phyloP scores from a whole-genome alignment of 2,113 vertebrate genomes.

The Coptodon rendalli region DNA sequence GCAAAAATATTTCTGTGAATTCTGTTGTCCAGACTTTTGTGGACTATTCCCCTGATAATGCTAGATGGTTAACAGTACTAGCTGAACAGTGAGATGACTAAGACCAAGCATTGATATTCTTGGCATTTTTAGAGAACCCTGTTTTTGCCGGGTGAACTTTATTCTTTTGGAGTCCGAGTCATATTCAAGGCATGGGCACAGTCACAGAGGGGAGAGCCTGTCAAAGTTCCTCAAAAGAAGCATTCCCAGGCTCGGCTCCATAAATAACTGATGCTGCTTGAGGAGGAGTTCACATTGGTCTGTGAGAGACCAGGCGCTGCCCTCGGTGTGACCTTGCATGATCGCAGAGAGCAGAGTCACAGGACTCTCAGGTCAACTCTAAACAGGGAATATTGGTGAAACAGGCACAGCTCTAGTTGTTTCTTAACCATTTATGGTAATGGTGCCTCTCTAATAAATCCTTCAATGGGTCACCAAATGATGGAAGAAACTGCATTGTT shows the following conservation, averaged over 20 bases:
- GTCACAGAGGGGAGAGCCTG: neutral
- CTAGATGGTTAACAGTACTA: neutral
- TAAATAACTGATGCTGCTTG: constrained; percentile 30
- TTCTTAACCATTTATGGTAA: constrained; percentile 13
- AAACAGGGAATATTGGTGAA: neutral
- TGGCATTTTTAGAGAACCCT: neutral
- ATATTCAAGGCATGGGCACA: neutral
- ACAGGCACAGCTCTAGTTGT: neutral
- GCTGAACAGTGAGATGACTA: neutral
- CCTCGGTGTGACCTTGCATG: constrained; percentile 6
- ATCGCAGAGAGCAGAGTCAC: neutral
- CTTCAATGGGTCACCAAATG: neutral
- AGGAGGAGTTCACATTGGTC: neutral
- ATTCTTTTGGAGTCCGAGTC: neutral
- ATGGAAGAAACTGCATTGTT: neutral
- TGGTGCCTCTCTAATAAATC: neutral
- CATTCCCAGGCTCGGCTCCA: constrained; percentile 8
- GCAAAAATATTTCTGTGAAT: neutral
- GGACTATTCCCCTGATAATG: neutral
- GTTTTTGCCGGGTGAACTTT: neutral
- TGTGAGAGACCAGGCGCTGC: neutral
- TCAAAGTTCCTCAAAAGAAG: constrained; percentile 5
- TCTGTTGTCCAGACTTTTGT: neutral
- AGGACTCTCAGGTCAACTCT: neutral
- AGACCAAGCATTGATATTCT: neutral